A percentile compares a stretch with the other conserved stretches of the same genome.
phyloP scores from a whole-genome alignment of 2,113 vertebrate species.

The Crotalus horridus region DNA sequence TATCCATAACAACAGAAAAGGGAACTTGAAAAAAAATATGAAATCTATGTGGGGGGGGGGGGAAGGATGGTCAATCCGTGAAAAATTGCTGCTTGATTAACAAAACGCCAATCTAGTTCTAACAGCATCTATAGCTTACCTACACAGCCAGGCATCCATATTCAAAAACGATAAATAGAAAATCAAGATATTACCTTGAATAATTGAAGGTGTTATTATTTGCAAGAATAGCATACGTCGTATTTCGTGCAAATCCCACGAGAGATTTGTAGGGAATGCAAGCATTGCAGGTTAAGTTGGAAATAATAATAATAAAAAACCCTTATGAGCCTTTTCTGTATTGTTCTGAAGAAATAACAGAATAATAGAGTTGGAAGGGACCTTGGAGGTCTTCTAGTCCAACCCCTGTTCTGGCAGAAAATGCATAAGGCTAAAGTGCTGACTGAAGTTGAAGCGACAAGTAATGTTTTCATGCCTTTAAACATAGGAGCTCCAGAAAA shows the following conservation, averaged over 20 bases:
- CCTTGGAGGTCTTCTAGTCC: neutral
- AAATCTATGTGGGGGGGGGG: neutral
- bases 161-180: neutral
- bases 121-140: neutral
- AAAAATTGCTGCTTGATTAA: neutral
- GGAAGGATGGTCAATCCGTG: neutral
- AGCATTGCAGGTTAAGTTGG: neutral
- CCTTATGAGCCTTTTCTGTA: neutral
- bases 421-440: no score
- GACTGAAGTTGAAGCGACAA: no score
- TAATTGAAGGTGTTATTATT: neutral
- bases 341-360: neutral
- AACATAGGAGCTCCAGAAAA: no score
- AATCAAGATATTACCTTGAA: neutral
- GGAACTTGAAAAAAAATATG: neutral
- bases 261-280: neutral
- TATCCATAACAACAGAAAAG: neutral
- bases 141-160: neutral
- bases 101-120: neutral
- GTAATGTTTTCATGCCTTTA: no score
- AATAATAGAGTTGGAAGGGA: neutral
- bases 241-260: neutral
- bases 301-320: neutral
- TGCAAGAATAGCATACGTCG: neutral
- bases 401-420: neutral